Percentiles rank a stretch among this genome's conserved stretches.
Evolutionary conservation across 2,113 vertebrate genomes (phyloP).

Genomic region (Alces alces): DNA sequence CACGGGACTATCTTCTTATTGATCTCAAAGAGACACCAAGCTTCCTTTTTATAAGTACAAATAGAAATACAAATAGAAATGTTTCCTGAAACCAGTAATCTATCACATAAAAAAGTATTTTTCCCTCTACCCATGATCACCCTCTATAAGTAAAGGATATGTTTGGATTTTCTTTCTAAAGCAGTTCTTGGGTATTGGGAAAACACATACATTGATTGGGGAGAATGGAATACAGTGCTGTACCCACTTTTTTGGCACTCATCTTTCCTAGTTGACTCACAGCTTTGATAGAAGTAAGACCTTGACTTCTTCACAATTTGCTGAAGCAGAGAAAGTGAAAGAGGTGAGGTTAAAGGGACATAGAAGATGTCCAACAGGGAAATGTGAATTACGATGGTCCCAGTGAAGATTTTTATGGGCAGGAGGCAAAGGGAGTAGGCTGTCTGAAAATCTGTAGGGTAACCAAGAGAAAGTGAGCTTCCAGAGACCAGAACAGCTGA

Average conservation of each 20-base stretch:
- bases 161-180: not conserved
- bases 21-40: not conserved
- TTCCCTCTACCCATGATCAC: not conserved
- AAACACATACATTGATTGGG: not conserved
- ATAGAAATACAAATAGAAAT: not conserved
- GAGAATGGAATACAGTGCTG: not conserved
- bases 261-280: not conserved
- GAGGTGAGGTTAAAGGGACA: no score
- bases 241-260: no score
- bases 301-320: not conserved
- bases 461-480: no score
- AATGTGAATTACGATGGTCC: fast-evolving
- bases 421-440: not conserved
- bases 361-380: not conserved
- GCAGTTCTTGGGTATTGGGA: not conserved
- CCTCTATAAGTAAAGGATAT: not conserved
- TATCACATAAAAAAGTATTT: not conserved
- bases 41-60: not conserved
- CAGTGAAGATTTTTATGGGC: fast-evolving
- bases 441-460: fast-evolving
- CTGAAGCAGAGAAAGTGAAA: not conserved
- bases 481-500: fast-evolving
- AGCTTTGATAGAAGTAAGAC: not conserved
- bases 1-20: fast-evolving
- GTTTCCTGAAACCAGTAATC: not conserved